Conservation (phyloP, 2,113 vertebrate genomes). For the Lagopus leucura region DNA sequence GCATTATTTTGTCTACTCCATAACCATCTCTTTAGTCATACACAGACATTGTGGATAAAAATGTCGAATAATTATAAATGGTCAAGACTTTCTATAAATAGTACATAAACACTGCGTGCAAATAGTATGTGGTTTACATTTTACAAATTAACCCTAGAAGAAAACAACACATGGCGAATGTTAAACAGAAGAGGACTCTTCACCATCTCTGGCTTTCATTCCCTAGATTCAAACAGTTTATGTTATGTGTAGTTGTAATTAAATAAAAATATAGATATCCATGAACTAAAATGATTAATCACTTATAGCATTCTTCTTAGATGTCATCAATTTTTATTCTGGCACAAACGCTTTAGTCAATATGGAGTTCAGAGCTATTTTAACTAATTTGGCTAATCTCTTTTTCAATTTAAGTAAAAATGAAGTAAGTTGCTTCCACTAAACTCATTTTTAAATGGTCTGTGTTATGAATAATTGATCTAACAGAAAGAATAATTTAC, state of each 20-base stretch:
- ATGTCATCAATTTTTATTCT: constrained; percentile 53
- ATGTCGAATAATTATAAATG: constrained; percentile 63
- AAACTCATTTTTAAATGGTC: constrained; percentile 1
- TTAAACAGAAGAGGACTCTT: constrained; percentile 63
- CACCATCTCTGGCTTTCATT: constrained; percentile 60
- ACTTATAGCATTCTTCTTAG: constrained; percentile 1
- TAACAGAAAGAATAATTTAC: constrained; percentile 40
- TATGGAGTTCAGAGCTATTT: constrained; percentile 65
- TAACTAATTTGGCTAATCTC: constrained; percentile 64
- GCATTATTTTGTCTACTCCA: constrained; percentile 19
- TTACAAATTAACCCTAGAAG: constrained; percentile 71
- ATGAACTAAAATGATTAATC: constrained; percentile 52
- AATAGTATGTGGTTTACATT: constrained; percentile 66
- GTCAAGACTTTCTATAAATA: constrained; percentile 68
- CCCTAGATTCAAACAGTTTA: constrained; percentile 59
- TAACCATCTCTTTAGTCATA: constrained; percentile 26
- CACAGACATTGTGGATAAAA: constrained; percentile 43
- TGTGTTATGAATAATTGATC: constrained; percentile 49
- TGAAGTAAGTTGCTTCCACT: background rate
- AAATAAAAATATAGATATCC: constrained; percentile 62
- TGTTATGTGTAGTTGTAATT: constrained; percentile 43
- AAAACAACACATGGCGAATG: constrained; percentile 70
- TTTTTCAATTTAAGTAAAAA: constrained; percentile 53
- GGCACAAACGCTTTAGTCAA: constrained; percentile 59
- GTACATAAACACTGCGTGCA: constrained; percentile 30